These are phyloP conservation scores for Drosophila sucinea DNA, from an alignment of 1,140 invertebrate genomes.

Conservation along the genomic window DNA sequence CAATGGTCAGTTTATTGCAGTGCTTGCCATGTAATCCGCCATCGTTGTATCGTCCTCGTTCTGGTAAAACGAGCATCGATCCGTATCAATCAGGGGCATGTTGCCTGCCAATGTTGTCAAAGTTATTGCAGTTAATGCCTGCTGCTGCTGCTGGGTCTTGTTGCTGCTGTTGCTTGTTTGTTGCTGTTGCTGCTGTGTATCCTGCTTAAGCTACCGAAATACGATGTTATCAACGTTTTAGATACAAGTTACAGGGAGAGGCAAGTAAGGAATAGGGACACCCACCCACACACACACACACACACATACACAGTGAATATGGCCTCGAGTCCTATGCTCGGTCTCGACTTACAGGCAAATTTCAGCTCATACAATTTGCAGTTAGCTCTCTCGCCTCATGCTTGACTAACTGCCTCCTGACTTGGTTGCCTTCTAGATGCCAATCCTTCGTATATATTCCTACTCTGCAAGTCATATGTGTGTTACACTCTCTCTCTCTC, in stretches of 20 bases:
- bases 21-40: slow-evolving; percentile 5
- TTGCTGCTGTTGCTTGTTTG: slow-evolving; percentile 31
- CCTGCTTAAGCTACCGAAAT: slow-evolving; percentile 46
- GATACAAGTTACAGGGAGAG: slow-evolving; percentile 45
- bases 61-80: slow-evolving; percentile 45
- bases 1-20: slow-evolving; percentile 13
- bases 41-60: background rate
- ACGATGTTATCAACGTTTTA: slow-evolving; percentile 63
- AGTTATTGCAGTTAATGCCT: slow-evolving; percentile 69
- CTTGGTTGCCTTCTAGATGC: slow-evolving; percentile 34
- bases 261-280: too few relatives aligned
- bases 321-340: slow-evolving; percentile 21
- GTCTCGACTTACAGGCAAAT: slow-evolving; percentile 59
- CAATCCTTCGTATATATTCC: slow-evolving; percentile 3
- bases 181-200: slow-evolving; percentile 25
- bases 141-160: background rate
- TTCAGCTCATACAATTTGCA: slow-evolving; percentile 76
- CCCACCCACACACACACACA: background rate
- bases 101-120: slow-evolving; percentile 48
- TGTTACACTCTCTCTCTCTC: slow-evolving; percentile 28
- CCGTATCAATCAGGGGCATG: slow-evolving; percentile 58
- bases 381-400: slow-evolving; percentile 68
- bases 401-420: slow-evolving; percentile 68
- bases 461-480: slow-evolving; percentile 37
- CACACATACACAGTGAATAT: slow-evolving; percentile 10